Percentiles rank a stretch among this genome's conserved stretches.
These are phyloP conservation scores for Silurus asotus DNA, from an alignment of 2,113 vertebrate genomes.

Conservation along the genomic window DNA sequence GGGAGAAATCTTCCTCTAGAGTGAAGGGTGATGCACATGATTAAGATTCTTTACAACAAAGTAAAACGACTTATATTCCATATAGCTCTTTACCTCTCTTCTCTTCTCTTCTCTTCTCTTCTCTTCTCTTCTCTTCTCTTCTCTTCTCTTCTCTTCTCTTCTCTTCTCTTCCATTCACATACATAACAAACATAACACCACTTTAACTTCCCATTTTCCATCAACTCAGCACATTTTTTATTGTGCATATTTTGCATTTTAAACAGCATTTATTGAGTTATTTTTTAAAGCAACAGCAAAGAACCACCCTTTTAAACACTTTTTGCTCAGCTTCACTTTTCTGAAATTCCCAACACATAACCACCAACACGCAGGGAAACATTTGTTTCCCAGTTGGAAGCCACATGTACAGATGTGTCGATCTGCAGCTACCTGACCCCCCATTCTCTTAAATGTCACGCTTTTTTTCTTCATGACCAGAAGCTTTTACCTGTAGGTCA, in stretches of 20 bases:
- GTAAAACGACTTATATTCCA: slow-evolving; percentile 31
- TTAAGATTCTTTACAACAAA: slow-evolving; percentile 48
- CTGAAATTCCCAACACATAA: slow-evolving; percentile 1
- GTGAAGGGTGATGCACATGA: slow-evolving; percentile 54
- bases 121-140: slow-evolving; percentile 31
- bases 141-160: slow-evolving; percentile 34
- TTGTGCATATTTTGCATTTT: slow-evolving; percentile 65
- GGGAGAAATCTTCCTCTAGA: slow-evolving; percentile 31
- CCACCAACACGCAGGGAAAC: background rate
- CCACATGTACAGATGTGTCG: slow-evolving; percentile 58
- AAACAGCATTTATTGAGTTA: slow-evolving; percentile 62
- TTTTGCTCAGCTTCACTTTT: background rate
- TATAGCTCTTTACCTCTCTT: slow-evolving; percentile 17
- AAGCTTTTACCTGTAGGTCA: background rate
- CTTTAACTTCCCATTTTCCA: slow-evolving; percentile 64
- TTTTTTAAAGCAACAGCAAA: background rate
- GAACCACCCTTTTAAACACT: background rate
- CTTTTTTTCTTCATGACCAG: slow-evolving; percentile 1
- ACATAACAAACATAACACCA: slow-evolving; percentile 48
- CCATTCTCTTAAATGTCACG: background rate
- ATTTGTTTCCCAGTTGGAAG: slow-evolving; percentile 29
- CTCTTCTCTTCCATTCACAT: slow-evolving; percentile 65
- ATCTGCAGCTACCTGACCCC: slow-evolving; percentile 57
- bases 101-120: slow-evolving; percentile 18
- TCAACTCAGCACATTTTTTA: slow-evolving; percentile 74